These are phyloP conservation scores for Panagrolaimus sp. DNA, from an alignment of 1,140 invertebrate genomes.

Conservation along the genomic window DNA sequence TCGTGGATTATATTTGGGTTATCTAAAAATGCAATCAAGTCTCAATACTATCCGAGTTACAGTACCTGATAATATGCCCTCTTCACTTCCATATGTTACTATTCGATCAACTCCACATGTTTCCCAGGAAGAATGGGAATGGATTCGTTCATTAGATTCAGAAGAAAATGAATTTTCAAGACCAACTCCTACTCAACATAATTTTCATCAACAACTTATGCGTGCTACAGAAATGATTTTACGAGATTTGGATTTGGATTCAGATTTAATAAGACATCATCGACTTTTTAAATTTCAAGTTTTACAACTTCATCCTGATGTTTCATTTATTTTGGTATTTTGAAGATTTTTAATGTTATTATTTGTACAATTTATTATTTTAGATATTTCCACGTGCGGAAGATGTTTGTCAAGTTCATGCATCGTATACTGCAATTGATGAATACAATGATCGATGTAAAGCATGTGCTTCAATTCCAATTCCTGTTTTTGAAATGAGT, in stretches of 20 bases:
- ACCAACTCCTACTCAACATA: constrained; percentile 19
- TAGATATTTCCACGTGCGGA: constrained; percentile 33
- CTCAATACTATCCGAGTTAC: constrained; percentile 88
- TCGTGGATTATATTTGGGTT: constrained; percentile 83
- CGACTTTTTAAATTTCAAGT: constrained; percentile 27
- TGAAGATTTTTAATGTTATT: neutral
- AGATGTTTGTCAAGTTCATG: constrained; percentile 33
- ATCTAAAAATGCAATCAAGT: constrained; percentile 86
- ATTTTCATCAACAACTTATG: constrained; percentile 30
- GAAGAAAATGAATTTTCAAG: constrained; percentile 5
- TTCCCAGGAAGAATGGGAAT: constrained; percentile 61
- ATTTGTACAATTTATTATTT: neutral
- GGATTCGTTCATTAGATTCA: constrained; percentile 13
- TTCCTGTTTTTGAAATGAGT: constrained; percentile 47
- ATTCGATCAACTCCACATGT: constrained; percentile 89
- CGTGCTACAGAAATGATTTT: constrained; percentile 18
- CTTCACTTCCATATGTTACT: constrained; percentile 82
- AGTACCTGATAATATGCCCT: constrained; percentile 79
- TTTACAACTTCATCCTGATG: constrained; percentile 30
- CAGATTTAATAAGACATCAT: constrained; percentile 22
- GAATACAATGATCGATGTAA: constrained; percentile 18
- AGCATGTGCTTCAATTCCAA: constrained; percentile 34
- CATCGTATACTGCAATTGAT: neutral
- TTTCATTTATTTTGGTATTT: constrained; percentile 38
- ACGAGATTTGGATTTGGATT: constrained; percentile 32